A percentile compares a stretch with the other conserved stretches of the same genome.
These are phyloP conservation scores for Trichosurus vulpecula DNA, from an alignment of 2,797 vertebrate species.

Conservation along the genomic window DNA sequence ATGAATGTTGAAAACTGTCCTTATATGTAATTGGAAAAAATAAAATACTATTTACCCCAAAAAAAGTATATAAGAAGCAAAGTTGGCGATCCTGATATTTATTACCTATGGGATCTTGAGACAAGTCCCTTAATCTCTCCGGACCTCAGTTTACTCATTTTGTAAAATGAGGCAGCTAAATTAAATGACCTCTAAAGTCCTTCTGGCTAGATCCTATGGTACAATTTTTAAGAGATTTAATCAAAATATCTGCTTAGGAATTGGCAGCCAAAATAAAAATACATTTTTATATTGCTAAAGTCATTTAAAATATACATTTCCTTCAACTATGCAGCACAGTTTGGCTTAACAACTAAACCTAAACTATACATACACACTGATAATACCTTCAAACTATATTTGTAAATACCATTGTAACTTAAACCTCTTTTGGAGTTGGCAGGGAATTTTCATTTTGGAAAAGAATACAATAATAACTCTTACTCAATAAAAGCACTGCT, in stretches of 20 bases:
- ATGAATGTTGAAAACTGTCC: too few relatives aligned
- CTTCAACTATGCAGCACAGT: constrained; percentile 4
- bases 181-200: background rate
- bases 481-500: background rate
- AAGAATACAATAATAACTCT: constrained; percentile 12
- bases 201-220: background rate
- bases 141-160: background rate
- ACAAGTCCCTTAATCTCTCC: background rate
- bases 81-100: background rate
- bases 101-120: background rate
- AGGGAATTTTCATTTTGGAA: constrained; percentile 44
- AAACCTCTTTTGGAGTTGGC: constrained; percentile 35
- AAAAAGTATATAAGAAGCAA: background rate
- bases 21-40: too few relatives aligned
- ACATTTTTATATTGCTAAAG: background rate
- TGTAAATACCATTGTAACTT: constrained; percentile 21
- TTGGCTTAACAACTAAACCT: background rate
- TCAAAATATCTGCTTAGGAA: background rate
- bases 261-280: background rate
- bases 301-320: constrained; percentile 15
- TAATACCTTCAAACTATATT: background rate
- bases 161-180: background rate
- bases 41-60: too few relatives aligned
- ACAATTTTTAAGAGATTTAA: background rate
- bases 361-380: constrained; percentile 17